These are phyloP conservation scores for Molossus molossus DNA, from an alignment of 2,797 vertebrate genomes.

Conservation along the genomic window DNA sequence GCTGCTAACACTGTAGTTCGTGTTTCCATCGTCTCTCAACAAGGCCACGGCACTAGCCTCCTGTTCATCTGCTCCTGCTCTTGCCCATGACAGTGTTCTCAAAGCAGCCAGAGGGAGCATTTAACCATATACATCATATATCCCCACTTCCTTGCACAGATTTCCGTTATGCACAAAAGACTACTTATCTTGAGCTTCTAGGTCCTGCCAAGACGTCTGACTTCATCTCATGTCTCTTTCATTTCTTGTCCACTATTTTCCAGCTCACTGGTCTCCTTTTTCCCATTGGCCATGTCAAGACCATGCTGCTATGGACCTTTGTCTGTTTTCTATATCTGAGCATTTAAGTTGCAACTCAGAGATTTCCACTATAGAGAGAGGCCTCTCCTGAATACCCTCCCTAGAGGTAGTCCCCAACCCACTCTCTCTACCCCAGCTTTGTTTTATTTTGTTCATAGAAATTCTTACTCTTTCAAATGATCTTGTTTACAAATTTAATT, in stretches of 20 bases:
- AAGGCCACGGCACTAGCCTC: background rate
- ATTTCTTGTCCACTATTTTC: background rate
- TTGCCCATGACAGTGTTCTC: background rate
- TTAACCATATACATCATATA: background rate
- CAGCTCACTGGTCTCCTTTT: background rate
- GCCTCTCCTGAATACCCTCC: background rate
- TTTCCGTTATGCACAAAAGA: background rate
- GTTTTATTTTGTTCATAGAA: constrained; percentile 30
- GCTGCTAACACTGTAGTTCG: background rate
- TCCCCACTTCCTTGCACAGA: background rate
- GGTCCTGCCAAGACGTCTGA: background rate
- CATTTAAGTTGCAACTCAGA: background rate
- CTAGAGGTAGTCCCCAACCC: background rate
- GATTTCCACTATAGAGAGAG: background rate
- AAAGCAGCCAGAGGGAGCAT: background rate
- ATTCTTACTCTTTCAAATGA: background rate
- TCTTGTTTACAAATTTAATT: background rate
- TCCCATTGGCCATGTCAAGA: background rate
- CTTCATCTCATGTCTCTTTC: background rate
- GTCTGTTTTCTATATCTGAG: background rate
- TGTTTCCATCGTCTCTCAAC: background rate
- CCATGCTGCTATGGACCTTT: background rate
- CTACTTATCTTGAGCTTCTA: background rate
- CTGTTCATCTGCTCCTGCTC: background rate
- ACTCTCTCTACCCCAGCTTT: background rate